These are phyloP conservation scores for Takifugu rubripes DNA, from an alignment of 2,797 vertebrate species.

Conservation along the genomic window DNA sequence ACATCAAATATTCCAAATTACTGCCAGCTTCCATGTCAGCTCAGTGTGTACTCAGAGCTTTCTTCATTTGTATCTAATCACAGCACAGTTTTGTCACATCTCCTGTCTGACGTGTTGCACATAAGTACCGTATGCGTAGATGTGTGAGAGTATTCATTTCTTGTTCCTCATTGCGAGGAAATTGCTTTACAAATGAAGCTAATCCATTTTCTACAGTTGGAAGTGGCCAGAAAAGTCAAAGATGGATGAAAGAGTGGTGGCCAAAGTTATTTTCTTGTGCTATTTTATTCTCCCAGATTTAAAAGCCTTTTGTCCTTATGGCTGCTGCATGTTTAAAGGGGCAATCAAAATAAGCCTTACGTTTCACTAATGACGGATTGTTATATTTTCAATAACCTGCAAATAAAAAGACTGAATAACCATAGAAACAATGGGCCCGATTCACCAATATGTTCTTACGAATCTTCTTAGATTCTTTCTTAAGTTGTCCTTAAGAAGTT, in stretches of 20 bases:
- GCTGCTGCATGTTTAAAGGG: conserved; percentile 1
- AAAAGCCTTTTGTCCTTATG: conserved; percentile 26
- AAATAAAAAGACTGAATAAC: no score
- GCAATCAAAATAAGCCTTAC: conserved; percentile 3
- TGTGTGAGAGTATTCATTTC: conserved; percentile 26
- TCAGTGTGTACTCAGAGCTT: conserved; percentile 18
- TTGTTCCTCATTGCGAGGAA: conserved; percentile 53
- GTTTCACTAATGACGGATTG: conserved; percentile 1
- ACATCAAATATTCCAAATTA: conserved; percentile 30
- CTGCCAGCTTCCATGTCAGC: conserved; percentile 9
- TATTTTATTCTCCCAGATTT: conserved; percentile 33
- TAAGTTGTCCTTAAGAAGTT: no score
- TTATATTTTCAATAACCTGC: background rate
- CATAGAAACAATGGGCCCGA: no score
- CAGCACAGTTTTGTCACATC: conserved; percentile 60
- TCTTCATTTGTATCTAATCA: conserved; percentile 46
- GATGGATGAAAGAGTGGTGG: conserved; percentile 25
- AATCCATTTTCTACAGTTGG: conserved; percentile 60
- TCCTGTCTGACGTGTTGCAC: conserved; percentile 21
- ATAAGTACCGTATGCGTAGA: no score
- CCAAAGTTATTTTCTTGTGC: conserved; percentile 24
- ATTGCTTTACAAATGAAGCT: conserved; percentile 70
- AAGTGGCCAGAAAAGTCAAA: conserved; percentile 38
- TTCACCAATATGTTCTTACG: no score
- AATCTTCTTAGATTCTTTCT: no score